Evolutionary conservation across 1,140 invertebrate species (phyloP).

Genomic region (Homarus americanus): DNA sequence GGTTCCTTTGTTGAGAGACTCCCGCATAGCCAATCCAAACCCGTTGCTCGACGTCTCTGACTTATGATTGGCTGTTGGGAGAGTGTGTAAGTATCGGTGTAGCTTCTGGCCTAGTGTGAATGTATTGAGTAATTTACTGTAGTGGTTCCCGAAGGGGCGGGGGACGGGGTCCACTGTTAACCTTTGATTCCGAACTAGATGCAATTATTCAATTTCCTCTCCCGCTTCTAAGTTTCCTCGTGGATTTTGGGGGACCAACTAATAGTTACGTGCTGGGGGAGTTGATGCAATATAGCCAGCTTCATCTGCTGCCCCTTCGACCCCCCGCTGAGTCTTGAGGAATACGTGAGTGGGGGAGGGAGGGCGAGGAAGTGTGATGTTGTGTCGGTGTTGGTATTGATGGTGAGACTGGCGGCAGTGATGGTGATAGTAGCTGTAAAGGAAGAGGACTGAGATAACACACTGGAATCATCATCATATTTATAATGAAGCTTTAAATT

Average conservation of each 20-base stretch:
- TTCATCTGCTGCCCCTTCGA: too few relatives aligned
- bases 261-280: neutral
- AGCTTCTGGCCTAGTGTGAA: neutral
- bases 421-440: too few relatives aligned
- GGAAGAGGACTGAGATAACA: too few relatives aligned
- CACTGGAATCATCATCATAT: too few relatives aligned
- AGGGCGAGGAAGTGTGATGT: too few relatives aligned
- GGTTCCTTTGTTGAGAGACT: neutral
- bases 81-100: neutral
- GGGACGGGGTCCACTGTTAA: neutral
- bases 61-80: constrained; percentile 14
- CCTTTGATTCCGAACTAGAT: constrained; percentile 13
- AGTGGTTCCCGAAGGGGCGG: neutral
- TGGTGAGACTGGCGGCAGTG: too few relatives aligned
- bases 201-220: constrained; percentile 9
- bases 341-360: too few relatives aligned
- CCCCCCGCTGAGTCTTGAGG: too few relatives aligned
- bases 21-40: constrained; percentile 18
- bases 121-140: constrained; percentile 27
- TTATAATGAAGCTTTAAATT: too few relatives aligned
- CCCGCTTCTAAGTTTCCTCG: constrained; percentile 8
- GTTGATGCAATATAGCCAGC: too few relatives aligned
- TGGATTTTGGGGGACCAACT: neutral
- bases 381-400: too few relatives aligned
- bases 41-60: neutral